Conservation (phyloP, 2,113 vertebrate genomes). For the Noturus placidus region DNA sequence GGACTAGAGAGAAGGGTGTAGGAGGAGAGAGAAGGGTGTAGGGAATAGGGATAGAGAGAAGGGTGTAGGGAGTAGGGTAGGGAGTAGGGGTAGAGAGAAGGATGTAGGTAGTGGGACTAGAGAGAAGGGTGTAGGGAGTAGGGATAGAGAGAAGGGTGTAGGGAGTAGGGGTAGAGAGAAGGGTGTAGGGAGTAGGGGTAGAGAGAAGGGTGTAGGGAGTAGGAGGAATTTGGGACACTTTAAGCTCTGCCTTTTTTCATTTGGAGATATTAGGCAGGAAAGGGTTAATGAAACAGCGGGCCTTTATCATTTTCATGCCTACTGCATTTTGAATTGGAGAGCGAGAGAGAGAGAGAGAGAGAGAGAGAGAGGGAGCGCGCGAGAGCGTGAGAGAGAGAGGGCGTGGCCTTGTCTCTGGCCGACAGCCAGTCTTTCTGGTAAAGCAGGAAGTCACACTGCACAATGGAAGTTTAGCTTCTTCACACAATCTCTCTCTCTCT, state of each 20-base stretch:
- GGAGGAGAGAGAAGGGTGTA: too few relatives aligned
- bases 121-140: not conserved
- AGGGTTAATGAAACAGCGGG: constrained; percentile 18
- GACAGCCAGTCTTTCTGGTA: constrained; percentile 56
- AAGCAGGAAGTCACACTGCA: constrained; percentile 20
- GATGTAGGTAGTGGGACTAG: too few relatives aligned
- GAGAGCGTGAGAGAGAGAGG: constrained; percentile 62
- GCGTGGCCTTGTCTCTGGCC: constrained; percentile 70
- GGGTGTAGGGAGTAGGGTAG: too few relatives aligned
- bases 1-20: too few relatives aligned
- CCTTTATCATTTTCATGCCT: constrained; percentile 1
- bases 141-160: too few relatives aligned
- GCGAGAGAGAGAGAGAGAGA: constrained; percentile 55
- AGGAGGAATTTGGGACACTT: not conserved
- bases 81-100: too few relatives aligned
- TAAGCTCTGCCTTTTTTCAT: not conserved
- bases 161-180: too few relatives aligned
- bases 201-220: not conserved
- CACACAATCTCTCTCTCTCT: not conserved
- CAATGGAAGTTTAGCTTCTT: constrained; percentile 11
- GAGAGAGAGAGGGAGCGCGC: constrained; percentile 49
- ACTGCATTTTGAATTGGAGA: constrained; percentile 41
- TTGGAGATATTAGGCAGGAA: not conserved
- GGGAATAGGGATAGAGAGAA: too few relatives aligned
- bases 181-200: too few relatives aligned